Base-by-base conservation (phyloP, 2,113 vertebrate species). In the Ictidomys tridecemlineatus region DNA sequence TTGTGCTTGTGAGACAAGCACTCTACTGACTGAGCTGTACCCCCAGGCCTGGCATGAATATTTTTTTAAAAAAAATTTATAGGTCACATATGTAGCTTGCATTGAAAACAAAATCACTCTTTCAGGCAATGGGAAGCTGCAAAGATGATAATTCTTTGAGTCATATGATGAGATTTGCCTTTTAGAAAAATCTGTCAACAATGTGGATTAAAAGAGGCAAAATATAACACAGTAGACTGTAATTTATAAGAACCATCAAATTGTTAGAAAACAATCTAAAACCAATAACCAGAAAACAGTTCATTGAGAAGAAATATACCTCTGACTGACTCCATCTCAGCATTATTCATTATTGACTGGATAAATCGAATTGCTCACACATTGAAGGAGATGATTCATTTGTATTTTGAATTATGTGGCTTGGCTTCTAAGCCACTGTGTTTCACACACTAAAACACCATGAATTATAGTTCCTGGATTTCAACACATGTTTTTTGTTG, bases 211-310 rank as follows among this genome's bases (percentile, higher is more conserved):
- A 83, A 91, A 87, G 53, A 65, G 84, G 28, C 28, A 80, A 48
- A 83, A 39, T 0, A 79, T 83, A 86, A 91, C 45, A 87, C 10
- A 63, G 37, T 18, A 85, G 61, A 84, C 63, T 37, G 61, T 39
- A 74, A 86, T 94, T 86, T 93, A 93, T 94, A 69, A 96, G 73
- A 85, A 88, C 70, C 39, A 93, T 63, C 53, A 91, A 53, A 70
- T 89, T 94, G 89, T 97, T 93, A 93, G 78, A 83, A 93, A 94
- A 86, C 83, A 93, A 82, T 84, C 93, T 95, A 86, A 98, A 97
- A 37, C 74, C 86, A 89, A 91, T 73, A 95, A 63, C 26, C 83
- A 95, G 86, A 94, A 94, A 80, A 67, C 13, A 93, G 72, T 70
- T 96, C 94, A 91, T 77, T 74, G 93, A 89, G 85, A 93, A n/a